Evolutionary conservation across 2,113 vertebrate genomes (phyloP).

Genomic region (Tenebrosternarchus preto): DNA sequence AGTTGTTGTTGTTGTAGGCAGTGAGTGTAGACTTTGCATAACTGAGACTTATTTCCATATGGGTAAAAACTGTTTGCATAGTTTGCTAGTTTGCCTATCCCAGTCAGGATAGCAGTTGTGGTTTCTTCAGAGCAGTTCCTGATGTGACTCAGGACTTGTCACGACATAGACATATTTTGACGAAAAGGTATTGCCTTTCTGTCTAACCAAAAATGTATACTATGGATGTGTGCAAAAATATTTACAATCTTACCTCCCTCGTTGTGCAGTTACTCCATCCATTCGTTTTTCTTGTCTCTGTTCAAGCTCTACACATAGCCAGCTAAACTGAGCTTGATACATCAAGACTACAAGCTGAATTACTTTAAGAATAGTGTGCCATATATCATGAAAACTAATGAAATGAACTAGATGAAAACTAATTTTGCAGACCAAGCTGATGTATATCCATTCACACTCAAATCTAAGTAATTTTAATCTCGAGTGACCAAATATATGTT

Average conservation of each 20-base stretch:
- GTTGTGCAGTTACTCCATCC: background rate
- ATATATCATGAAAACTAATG: too few species aligned
- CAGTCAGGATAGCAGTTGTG: background rate
- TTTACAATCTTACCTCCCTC: background rate
- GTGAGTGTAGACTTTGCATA: conserved; percentile 32
- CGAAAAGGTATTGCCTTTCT: background rate
- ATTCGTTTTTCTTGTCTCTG: background rate
- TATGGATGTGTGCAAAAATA: background rate
- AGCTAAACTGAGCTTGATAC: background rate
- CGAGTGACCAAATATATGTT: background rate
- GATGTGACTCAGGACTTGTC: background rate
- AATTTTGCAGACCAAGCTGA: background rate
- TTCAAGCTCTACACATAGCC: background rate
- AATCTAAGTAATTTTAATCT: too few species aligned
- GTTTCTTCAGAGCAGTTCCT: background rate
- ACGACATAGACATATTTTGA: background rate
- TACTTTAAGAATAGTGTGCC: background rate
- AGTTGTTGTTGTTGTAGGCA: background rate
- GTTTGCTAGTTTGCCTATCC: conserved; percentile 12
- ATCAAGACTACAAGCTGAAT: background rate
- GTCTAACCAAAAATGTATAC: background rate
- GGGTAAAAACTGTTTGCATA: conserved; percentile 14
- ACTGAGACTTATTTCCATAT: conserved; percentile 26
- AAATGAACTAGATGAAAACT: background rate
- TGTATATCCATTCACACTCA: background rate